Evolutionary conservation across 2,113 vertebrate genomes (phyloP).

Genomic region (Dromaius novaehollandiae): DNA sequence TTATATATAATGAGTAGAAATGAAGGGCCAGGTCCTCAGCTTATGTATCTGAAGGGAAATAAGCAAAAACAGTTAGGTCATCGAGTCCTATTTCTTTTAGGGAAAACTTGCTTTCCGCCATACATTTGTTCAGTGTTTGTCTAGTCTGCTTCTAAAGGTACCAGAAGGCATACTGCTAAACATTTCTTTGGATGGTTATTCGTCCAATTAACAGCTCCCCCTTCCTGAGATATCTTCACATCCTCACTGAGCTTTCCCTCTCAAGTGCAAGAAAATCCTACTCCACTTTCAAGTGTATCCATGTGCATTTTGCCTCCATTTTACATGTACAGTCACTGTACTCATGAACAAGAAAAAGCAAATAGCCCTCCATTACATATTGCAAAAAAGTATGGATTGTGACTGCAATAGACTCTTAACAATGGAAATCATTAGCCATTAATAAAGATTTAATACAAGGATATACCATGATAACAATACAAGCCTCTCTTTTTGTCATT

Average conservation of each 20-base stretch:
- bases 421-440: background rate
- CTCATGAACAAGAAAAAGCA: background rate
- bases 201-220: fast-evolving
- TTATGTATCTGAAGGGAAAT: background rate
- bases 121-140: background rate
- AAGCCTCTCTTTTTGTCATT: background rate
- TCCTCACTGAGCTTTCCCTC: background rate
- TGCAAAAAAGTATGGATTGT: background rate
- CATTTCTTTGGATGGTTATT: background rate
- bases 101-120: background rate
- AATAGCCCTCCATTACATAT: background rate
- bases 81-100: background rate
- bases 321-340: background rate
- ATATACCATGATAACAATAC: background rate
- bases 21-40: background rate
- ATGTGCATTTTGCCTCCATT: background rate
- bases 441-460: background rate
- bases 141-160: background rate
- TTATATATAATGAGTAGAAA: background rate
- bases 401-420: background rate
- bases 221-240: background rate
- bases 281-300: background rate
- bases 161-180: background rate
- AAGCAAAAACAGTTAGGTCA: background rate
- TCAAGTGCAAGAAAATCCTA: background rate